These are phyloP conservation scores for Metopolophium dirhodum DNA, from an alignment of 1,140 invertebrate species.

Conservation along the genomic window DNA sequence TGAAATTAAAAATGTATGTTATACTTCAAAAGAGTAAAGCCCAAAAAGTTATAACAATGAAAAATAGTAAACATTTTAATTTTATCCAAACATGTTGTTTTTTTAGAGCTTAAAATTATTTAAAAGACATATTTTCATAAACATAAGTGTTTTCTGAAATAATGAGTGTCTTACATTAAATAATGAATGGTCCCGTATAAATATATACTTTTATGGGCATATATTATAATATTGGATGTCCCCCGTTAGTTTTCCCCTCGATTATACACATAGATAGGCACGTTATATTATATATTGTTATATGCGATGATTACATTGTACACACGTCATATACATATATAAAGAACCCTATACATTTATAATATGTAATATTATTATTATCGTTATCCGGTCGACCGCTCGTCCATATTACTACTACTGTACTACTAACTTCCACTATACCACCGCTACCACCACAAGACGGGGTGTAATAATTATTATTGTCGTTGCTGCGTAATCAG, in stretches of 20 bases:
- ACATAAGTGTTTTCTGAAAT: neutral
- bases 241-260: neutral
- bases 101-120: neutral
- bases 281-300: neutral
- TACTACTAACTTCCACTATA: neutral
- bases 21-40: neutral
- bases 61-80: too few species aligned
- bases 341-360: neutral
- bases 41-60: neutral
- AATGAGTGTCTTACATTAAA: neutral
- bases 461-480: conserved; percentile 50
- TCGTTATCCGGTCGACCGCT: conserved; percentile 38
- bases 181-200: neutral
- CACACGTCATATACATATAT: neutral
- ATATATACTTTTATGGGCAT: neutral
- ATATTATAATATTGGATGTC: neutral
- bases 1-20: neutral
- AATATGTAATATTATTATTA: conserved; percentile 39
- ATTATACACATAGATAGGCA: neutral
- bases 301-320: conserved; percentile 6
- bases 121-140: neutral
- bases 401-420: neutral
- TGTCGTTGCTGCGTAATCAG: conserved; percentile 41
- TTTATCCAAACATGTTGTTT: neutral
- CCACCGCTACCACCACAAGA: neutral